Evolutionary conservation across 2,113 vertebrate species (phyloP).

Genomic region (Apteryx mantelli): DNA sequence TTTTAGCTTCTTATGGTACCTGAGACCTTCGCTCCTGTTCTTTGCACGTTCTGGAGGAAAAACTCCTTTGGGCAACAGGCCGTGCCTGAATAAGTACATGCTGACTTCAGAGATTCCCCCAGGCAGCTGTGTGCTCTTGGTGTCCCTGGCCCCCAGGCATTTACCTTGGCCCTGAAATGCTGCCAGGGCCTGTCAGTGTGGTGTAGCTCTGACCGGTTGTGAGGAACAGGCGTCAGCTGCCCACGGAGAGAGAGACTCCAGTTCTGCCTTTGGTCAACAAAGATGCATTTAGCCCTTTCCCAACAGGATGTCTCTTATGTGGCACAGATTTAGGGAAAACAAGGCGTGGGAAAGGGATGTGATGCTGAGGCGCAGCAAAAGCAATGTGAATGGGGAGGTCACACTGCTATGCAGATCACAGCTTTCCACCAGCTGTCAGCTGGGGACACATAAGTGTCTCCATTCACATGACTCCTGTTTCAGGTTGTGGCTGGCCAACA

Average conservation of each 20-base stretch:
- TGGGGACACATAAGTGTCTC: accelerated
- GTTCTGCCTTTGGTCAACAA: too few relatives aligned
- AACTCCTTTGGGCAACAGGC: background rate
- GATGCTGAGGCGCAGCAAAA: too few relatives aligned
- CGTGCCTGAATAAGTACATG: accelerated
- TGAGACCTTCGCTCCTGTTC: too few relatives aligned
- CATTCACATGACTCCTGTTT: background rate
- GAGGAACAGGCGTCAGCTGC: background rate
- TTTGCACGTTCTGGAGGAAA: background rate
- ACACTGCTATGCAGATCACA: background rate
- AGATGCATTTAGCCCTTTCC: too few relatives aligned
- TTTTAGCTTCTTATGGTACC: background rate
- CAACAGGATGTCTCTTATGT: too few relatives aligned
- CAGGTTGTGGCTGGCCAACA: background rate
- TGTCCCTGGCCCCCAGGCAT: background rate
- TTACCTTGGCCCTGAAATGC: background rate
- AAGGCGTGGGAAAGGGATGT: too few relatives aligned
- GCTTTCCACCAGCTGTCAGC: background rate
- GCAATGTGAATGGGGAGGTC: background rate
- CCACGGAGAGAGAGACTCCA: too few relatives aligned
- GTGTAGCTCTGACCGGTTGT: background rate
- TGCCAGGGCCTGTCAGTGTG: background rate
- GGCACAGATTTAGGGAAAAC: too few relatives aligned
- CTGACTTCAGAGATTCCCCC: background rate
- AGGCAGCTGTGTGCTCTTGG: background rate